Base-by-base conservation (phyloP, 2,797 vertebrate species). In the Peromyscus aztecus region DNA sequence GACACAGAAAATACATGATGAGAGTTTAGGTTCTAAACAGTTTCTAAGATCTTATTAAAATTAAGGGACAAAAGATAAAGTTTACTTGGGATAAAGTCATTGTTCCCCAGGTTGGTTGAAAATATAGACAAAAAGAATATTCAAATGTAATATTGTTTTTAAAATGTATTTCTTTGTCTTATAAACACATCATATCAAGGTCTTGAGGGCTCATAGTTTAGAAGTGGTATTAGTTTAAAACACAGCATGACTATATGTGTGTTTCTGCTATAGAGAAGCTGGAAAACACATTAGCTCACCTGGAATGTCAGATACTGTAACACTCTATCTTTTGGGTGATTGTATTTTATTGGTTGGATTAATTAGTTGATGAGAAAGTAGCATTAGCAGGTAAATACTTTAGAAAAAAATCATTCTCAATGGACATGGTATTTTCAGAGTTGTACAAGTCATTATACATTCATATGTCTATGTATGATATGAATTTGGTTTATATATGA, bases 341-440 rank as follows among this genome's bases (percentile, higher is more conserved):
- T 87, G 67, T 43, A 91, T 97, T 95, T 91, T 87, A 89, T 80
- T 86, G 46, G 3, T 37, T 94, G 27, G 75, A 83, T 4, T 69
- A 23, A 94, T 89, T 94, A 73, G 61, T 90, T 92, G 14, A 73
- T 24, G 43, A 94, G 37, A 88, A 91, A 89, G 55, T 73, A 91
- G 93, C 91, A 92, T 61, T 71, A 59, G 23, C 75, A 81, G 65
- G 9, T 80, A 87, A 87, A 21, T 27, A 65, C 16, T 82, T 87
- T 19, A 84, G 80, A 65, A 78, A 76, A 75, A 37, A 65, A 55
- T 31, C 27, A 93, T n/a, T 82, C 17, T 85, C 46, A 52, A 46
- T 91, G 55, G 93, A 77, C 81, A 82, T 89, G 84, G 31, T 13
- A 55, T 90, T 95, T 91, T 82, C 23, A 90, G 93, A 87, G 6